Evolutionary conservation across 2,888 invertebrate genomes (phyloP).

Genomic region (Cerastis rubricosa): DNA sequence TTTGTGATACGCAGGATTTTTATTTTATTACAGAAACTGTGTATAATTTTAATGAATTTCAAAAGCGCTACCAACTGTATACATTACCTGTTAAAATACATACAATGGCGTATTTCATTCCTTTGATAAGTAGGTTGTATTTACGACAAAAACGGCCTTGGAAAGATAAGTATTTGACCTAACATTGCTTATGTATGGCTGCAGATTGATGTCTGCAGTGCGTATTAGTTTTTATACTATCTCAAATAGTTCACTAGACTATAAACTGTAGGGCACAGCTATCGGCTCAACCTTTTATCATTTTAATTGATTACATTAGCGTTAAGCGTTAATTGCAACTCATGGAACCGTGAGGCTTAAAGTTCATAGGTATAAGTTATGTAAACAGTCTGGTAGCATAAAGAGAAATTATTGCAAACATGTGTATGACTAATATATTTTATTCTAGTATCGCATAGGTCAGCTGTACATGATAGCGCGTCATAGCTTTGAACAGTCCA

Average conservation of each 20-base stretch:
- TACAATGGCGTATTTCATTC: neutral
- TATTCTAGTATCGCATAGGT: constrained; percentile 95
- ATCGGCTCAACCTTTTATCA: constrained; percentile 38
- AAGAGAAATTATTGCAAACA: constrained; percentile 7
- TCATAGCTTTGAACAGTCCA: constrained; percentile 97
- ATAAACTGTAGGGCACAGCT: constrained; percentile 11
- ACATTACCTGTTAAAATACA: neutral
- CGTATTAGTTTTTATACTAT: constrained; percentile 23
- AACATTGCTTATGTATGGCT: constrained; percentile 33
- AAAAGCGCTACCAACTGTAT: neutral
- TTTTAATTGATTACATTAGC: constrained; percentile 43
- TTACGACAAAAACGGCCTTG: constrained; percentile 40
- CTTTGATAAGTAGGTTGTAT: constrained; percentile 6
- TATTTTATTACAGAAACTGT: constrained; percentile 24
- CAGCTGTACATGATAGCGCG: constrained; percentile 98
- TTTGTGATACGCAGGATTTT: neutral
- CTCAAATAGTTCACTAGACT: constrained; percentile 22
- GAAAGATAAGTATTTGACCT: constrained; percentile 23
- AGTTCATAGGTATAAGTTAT: constrained; percentile 30
- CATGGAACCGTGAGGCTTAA: constrained; percentile 18
- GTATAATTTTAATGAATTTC: neutral
- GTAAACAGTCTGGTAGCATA: constrained; percentile 34
- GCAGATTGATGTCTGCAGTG: constrained; percentile 37
- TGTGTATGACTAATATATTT: constrained; percentile 35
- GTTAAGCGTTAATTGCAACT: constrained; percentile 27